Conservation (phyloP, 2,888 invertebrate genomes). For the Troides aeacus region DNA sequence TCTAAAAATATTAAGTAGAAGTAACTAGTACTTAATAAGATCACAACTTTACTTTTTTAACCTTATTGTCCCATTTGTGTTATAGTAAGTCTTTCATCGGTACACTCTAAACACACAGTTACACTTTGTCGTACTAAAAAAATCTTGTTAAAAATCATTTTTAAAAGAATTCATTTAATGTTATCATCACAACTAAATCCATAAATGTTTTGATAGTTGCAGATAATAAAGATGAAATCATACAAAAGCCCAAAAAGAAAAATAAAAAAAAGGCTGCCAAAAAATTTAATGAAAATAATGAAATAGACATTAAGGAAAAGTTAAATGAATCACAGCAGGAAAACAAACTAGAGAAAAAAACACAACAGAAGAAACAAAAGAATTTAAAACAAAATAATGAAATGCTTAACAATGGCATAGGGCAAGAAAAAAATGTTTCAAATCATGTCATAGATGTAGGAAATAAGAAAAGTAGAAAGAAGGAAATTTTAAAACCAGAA, state of each 20-base stretch:
- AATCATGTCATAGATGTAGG: slow-evolving; percentile 22
- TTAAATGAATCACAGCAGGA: slow-evolving; percentile 23
- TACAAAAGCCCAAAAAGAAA: slow-evolving; percentile 32
- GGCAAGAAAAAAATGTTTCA: slow-evolving; percentile 14
- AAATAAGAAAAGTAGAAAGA: slow-evolving; percentile 31
- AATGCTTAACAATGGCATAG: slow-evolving; percentile 22
- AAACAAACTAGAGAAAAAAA: slow-evolving; percentile 33
- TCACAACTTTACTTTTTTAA: no score
- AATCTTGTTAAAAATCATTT: no score
- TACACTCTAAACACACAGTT: no score
- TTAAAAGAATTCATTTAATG: no score
- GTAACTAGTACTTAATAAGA: no score
- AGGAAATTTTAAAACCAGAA: slow-evolving; percentile 20
- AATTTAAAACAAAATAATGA: slow-evolving; percentile 31
- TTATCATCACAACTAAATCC: no score
- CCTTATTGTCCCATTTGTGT: no score
- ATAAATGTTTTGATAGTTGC: neutral
- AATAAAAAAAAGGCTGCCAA: slow-evolving; percentile 33
- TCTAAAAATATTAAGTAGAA: no score
- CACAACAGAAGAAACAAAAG: slow-evolving; percentile 29
- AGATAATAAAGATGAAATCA: slow-evolving; percentile 32
- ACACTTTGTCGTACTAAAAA: no score
- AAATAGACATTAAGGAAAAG: slow-evolving; percentile 9
- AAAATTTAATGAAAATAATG: slow-evolving; percentile 30
- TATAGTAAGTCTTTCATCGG: no score